Percentiles rank a stretch among this genome's conserved stretches.
Evolutionary conservation across 2,797 vertebrate species (phyloP).

Genomic region (Xenentodon cancila): DNA sequence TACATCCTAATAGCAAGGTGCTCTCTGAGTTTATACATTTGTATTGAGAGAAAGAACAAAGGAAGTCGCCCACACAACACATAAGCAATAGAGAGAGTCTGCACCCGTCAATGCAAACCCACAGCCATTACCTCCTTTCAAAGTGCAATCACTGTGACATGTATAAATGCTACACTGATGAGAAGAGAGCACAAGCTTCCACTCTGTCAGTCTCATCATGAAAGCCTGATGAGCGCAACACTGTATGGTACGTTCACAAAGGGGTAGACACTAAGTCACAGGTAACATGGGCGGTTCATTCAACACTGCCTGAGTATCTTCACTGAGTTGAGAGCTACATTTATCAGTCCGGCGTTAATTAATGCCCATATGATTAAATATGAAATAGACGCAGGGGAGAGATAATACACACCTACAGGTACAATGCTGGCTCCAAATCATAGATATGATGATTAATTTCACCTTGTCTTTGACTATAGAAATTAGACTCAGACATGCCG

Average conservation of each 20-base stretch:
- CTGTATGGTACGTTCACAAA: slow-evolving; percentile 51
- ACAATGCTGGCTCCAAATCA: slow-evolving; percentile 55
- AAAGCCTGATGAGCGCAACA: slow-evolving; percentile 38
- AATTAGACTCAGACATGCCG: slow-evolving; percentile 66
- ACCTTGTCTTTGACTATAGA: slow-evolving; percentile 59
- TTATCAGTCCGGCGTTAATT: slow-evolving; percentile 75
- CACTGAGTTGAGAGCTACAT: slow-evolving; percentile 61
- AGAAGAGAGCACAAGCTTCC: slow-evolving; percentile 37
- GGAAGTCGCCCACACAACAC: slow-evolving; percentile 24
- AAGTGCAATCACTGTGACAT: slow-evolving; percentile 48
- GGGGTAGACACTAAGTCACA: slow-evolving; percentile 48
- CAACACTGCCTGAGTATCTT: slow-evolving; percentile 55
- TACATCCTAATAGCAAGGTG: slow-evolving; percentile 47
- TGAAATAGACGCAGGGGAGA: slow-evolving; percentile 55
- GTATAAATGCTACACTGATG: slow-evolving; percentile 57
- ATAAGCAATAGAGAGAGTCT: slow-evolving; percentile 25
- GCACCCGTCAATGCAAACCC: slow-evolving; percentile 22
- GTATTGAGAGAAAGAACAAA: slow-evolving; percentile 38
- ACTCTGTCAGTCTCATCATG: slow-evolving; percentile 40
- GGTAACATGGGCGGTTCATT: slow-evolving; percentile 54
- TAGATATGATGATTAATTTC: slow-evolving; percentile 74
- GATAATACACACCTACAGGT: slow-evolving; percentile 75
- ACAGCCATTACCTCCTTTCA: slow-evolving; percentile 33
- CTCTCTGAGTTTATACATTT: slow-evolving; percentile 59
- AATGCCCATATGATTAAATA: slow-evolving; percentile 74